Percentiles rank a stretch among this genome's conserved stretches.
These are phyloP conservation scores for Brachionus angularis DNA, from an alignment of 1,140 invertebrate genomes.

Conservation along the genomic window DNA sequence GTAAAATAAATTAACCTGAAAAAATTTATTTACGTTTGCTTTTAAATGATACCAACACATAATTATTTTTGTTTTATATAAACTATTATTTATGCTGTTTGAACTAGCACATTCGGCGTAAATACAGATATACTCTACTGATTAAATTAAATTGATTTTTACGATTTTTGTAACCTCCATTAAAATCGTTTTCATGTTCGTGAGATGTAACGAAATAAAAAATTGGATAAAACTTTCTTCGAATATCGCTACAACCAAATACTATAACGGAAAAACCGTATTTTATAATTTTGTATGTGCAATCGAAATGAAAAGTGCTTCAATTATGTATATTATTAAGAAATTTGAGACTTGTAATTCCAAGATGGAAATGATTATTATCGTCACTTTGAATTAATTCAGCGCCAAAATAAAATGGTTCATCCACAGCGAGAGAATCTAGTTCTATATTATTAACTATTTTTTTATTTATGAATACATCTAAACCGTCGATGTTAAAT, in stretches of 20 bases:
- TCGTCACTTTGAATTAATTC: conserved; percentile 7
- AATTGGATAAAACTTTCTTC: conserved; percentile 5
- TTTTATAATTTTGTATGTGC: conserved; percentile 4
- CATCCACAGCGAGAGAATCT: background rate
- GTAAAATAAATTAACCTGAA: too few relatives aligned
- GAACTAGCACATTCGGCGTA: too few relatives aligned
- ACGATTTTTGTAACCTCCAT: background rate
- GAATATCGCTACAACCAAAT: background rate
- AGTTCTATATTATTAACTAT: background rate
- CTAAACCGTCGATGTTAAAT: background rate
- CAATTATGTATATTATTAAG: conserved; percentile 1
- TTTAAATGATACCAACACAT: too few relatives aligned
- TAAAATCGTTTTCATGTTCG: conserved; percentile 13
- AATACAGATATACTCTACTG: too few relatives aligned
- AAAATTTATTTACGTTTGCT: too few relatives aligned
- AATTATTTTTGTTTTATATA: too few relatives aligned
- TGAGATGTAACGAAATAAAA: conserved; percentile 17
- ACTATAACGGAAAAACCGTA: conserved; percentile 4
- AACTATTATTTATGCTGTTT: too few relatives aligned
- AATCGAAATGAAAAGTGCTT: conserved; percentile 1
- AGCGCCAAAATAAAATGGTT: conserved; percentile 12
- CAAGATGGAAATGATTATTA: background rate
- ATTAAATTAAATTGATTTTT: too few relatives aligned
- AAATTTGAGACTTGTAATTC: background rate
- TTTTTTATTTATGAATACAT: background rate